Evolutionary conservation across 2,113 vertebrate species (phyloP).

Genomic region (Pontoporia blainvillei): DNA sequence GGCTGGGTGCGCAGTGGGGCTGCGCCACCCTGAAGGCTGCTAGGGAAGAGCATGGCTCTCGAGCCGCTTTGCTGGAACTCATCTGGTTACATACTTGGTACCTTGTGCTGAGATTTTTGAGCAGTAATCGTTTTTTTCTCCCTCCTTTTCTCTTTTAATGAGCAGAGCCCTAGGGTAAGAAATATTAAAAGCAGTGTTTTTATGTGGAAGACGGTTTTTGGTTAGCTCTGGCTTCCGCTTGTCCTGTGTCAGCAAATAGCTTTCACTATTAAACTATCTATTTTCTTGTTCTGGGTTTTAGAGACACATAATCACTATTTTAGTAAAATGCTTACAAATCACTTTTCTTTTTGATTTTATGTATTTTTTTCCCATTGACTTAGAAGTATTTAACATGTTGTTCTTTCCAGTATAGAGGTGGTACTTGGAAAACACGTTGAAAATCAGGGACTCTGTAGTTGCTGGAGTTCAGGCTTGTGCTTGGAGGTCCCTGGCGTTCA

Average conservation of each 20-base stretch:
- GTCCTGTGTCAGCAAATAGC: conserved; percentile 90
- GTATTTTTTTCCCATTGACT: background rate
- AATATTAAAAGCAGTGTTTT: conserved; percentile 25
- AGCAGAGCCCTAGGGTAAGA: background rate
- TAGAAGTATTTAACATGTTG: conserved; percentile 17
- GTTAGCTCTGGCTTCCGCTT: conserved; percentile 83
- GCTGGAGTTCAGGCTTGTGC: background rate
- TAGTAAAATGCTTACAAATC: conserved; percentile 69
- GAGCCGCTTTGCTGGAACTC: background rate
- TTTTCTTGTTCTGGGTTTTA: conserved; percentile 72
- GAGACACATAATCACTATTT: conserved; percentile 73
- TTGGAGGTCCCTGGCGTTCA: background rate
- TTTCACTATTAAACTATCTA: conserved; percentile 69
- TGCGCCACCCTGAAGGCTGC: background rate
- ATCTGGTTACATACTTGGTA: background rate
- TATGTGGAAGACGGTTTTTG: conserved; percentile 29
- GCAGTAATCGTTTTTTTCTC: background rate
- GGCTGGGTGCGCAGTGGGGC: background rate
- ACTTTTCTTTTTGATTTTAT: conserved; percentile 46
- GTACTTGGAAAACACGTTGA: background rate
- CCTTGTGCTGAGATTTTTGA: background rate
- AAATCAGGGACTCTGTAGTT: background rate
- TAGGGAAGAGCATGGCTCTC: background rate
- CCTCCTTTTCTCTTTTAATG: background rate
- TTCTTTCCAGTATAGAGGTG: background rate